Conservation (phyloP, 2,113 vertebrate genomes). For the Semicossyphus pulcher region DNA sequence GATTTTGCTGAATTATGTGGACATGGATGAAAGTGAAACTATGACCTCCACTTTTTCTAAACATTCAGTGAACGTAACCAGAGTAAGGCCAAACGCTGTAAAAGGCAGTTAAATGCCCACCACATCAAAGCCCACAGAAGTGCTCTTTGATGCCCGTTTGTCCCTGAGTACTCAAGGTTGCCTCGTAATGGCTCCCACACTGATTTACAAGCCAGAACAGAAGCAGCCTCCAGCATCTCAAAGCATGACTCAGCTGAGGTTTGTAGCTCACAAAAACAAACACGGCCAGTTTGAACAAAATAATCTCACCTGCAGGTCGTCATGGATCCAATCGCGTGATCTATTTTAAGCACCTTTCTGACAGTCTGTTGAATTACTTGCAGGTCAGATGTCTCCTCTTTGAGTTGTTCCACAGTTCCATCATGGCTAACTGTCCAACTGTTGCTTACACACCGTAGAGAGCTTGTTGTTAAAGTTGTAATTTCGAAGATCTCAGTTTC, state of each 20-base stretch:
- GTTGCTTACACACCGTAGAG: too few relatives aligned
- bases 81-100: conserved; percentile 15
- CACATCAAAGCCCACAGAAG: conserved; percentile 35
- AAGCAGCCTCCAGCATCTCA: conserved; percentile 14
- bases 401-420: too few relatives aligned
- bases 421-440: too few relatives aligned
- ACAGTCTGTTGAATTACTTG: too few relatives aligned
- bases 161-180: conserved; percentile 30
- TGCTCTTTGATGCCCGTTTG: conserved; percentile 29
- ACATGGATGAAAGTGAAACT: conserved; percentile 32
- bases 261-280: neutral
- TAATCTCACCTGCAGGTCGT: neutral
- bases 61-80: conserved; percentile 27
- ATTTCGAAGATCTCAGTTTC: too few relatives aligned
- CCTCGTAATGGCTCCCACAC: conserved; percentile 24
- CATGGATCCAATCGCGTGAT: neutral
- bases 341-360: too few relatives aligned
- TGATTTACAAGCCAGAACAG: conserved; percentile 4
- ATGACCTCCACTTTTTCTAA: conserved; percentile 34
- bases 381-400: too few relatives aligned
- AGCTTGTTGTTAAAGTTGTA: too few relatives aligned
- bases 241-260: neutral
- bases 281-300: neutral
- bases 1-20: neutral
- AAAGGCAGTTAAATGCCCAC: conserved; percentile 21